A percentile compares a stretch with the other conserved stretches of the same genome.
phyloP scores from a whole-genome alignment of 2,888 invertebrate genomes.

The Oligia strigilis region DNA sequence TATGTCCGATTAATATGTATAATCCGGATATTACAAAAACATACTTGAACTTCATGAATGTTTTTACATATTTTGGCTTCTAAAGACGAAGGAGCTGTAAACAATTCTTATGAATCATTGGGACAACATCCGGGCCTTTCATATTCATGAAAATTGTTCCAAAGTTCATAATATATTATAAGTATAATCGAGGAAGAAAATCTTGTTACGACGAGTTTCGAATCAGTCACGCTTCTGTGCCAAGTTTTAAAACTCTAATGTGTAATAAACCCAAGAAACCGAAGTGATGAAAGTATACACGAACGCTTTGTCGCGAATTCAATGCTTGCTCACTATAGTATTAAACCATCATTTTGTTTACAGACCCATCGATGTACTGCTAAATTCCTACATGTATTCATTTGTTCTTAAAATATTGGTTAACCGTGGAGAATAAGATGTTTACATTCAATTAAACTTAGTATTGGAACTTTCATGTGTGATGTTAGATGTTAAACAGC shows the following conservation, averaged over 20 bases:
- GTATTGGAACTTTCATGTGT: slow-evolving; percentile 28
- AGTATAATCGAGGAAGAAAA: slow-evolving; percentile 52
- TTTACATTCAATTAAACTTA: slow-evolving; percentile 52
- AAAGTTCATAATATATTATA: slow-evolving; percentile 31
- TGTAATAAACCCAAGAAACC: slow-evolving; percentile 33
- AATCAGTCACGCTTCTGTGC: slow-evolving; percentile 54
- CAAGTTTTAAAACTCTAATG: slow-evolving; percentile 59
- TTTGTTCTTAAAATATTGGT: slow-evolving; percentile 13
- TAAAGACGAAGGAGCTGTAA: slow-evolving; percentile 20
- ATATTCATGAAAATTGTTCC: slow-evolving; percentile 39
- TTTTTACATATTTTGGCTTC: slow-evolving; percentile 31
- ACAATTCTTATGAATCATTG: slow-evolving; percentile 39
- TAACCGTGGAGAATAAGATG: slow-evolving; percentile 22
- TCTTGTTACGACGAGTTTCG: slow-evolving; percentile 63
- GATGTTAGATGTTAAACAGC: slow-evolving; percentile 19
- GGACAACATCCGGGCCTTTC: slow-evolving; percentile 34
- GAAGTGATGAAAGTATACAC: slow-evolving; percentile 8
- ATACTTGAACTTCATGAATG: slow-evolving; percentile 35
- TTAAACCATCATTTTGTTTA: neutral
- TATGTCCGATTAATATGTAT: slow-evolving; percentile 3
- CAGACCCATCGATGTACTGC: neutral
- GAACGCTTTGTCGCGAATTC: slow-evolving; percentile 26
- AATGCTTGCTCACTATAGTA: slow-evolving; percentile 25
- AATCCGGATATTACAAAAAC: slow-evolving; percentile 33
- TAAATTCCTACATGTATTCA: neutral